Base-by-base conservation (phyloP, 1,140 invertebrate species). In the Pemphigus obesinymphae region DNA sequence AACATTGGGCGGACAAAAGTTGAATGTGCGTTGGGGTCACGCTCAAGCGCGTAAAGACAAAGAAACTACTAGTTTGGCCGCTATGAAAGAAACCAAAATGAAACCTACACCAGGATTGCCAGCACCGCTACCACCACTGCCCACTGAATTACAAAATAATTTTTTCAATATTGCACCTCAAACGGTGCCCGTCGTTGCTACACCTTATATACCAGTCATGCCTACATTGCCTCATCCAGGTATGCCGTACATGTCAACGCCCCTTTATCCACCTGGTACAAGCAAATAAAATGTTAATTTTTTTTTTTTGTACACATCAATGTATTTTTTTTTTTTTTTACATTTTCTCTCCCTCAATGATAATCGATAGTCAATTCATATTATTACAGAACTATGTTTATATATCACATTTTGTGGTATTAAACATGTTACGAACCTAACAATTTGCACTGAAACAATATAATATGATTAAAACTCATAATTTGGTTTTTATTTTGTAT, bases 1-100 rank as follows among this genome's bases (percentile, higher is more conserved):
- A 23, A 96, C 96, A 40, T 89, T 98, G 26, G 91, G 93, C 29
- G 95, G 95, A 0, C 89, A 94, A 72, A 90, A 96, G 82, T 89
- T 99, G 0, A 97, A 95, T 11, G 97, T 99, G 48, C 97, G 98
- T 86, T 99, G 98, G 98, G 97, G 98, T 1, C 92, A 94, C 85
- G 95, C 95, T 2, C 95, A 97, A 88, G 95, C 88, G 8, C 87
- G 85, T 85, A 88, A 82, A 86, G 90, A 88, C 84, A 86, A n/a
- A 84, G 83, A 61, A 45, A 86, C 82, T 11, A 58, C 53, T 31
- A 55, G 70, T 53, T 58, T 82, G 17, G 53, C 84, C 84, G 31
- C 85, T 84, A 53, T 85, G 82, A 76, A 82, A 50, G 63, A 83
- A 76, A 85, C 91, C 78, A 87, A 89, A 2, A 87, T 96, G 53